Percentiles rank a stretch among this genome's conserved stretches.
Conservation (phyloP, 2,113 vertebrate species). For the Oriolus oriolus region DNA sequence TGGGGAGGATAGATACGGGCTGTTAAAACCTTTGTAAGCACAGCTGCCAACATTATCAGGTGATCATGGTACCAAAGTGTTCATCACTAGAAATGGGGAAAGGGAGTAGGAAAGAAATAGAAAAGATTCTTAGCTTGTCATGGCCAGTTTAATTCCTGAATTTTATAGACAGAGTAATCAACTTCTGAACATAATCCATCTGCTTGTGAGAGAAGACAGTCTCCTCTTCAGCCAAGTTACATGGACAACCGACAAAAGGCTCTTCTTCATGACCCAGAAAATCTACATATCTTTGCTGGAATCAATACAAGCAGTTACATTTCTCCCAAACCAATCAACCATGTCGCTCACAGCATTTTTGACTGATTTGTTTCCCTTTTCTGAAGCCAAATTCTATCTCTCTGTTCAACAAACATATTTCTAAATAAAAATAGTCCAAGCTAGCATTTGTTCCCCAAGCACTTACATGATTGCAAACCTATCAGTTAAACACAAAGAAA, state of each 20-base stretch:
- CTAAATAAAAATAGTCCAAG: background rate
- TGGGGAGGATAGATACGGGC: background rate
- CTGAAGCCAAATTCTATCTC: background rate
- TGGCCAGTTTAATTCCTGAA: background rate
- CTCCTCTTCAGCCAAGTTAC: background rate
- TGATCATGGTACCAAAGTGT: background rate
- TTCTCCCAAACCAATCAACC: background rate
- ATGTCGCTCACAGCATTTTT: fast-evolving
- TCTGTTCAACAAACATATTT: background rate
- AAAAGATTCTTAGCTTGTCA: background rate
- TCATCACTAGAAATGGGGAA: background rate
- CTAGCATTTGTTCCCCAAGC: background rate
- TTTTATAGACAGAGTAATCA: background rate
- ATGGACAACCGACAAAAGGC: background rate
- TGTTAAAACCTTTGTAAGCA: background rate
- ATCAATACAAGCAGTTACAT: background rate
- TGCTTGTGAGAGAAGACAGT: background rate
- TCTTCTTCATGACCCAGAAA: background rate
- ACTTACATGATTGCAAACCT: background rate
- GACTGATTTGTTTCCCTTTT: background rate
- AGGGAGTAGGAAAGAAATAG: background rate
- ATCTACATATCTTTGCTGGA: background rate
- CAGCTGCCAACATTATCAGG: background rate
- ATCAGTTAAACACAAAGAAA: background rate
- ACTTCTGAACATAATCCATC: background rate